Percentiles rank a stretch among this genome's conserved stretches.
These are phyloP conservation scores for Crypturellus tataupa DNA, from an alignment of 2,797 vertebrate species.

Conservation along the genomic window DNA sequence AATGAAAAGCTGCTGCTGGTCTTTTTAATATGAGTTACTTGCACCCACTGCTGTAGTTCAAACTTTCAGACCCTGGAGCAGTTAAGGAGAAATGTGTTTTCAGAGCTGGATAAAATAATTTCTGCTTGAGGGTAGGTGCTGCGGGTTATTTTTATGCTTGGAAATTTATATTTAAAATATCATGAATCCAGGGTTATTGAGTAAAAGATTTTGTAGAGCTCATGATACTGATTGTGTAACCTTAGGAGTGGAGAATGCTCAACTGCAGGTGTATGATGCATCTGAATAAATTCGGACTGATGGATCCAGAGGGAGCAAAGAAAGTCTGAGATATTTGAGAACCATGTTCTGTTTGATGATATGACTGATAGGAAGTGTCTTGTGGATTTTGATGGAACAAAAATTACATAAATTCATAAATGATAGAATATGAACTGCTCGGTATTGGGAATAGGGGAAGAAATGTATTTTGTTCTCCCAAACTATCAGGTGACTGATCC, in stretches of 20 bases:
- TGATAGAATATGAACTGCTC: neutral
- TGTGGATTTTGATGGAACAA: neutral
- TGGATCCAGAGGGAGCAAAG: neutral
- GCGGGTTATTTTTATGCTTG: neutral
- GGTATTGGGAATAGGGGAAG: neutral
- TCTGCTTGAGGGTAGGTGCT: neutral
- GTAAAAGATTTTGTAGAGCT: neutral
- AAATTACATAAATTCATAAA: neutral
- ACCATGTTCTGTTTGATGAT: neutral
- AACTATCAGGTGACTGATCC: neutral
- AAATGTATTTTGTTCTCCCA: neutral
- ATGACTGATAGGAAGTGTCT: neutral
- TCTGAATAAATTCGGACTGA: neutral
- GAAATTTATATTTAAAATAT: neutral
- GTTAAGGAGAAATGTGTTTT: neutral
- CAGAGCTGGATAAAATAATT: neutral
- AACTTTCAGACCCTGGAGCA: neutral
- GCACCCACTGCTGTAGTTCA: neutral
- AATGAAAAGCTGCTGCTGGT: neutral
- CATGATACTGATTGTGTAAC: neutral
- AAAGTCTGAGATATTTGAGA: neutral
- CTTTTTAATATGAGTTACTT: neutral
- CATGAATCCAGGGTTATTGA: neutral
- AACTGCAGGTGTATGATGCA: neutral
- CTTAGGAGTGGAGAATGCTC: neutral